phyloP scores from a whole-genome alignment of 2,113 vertebrate genomes.

The Ceyx cyanopectus region DNA sequence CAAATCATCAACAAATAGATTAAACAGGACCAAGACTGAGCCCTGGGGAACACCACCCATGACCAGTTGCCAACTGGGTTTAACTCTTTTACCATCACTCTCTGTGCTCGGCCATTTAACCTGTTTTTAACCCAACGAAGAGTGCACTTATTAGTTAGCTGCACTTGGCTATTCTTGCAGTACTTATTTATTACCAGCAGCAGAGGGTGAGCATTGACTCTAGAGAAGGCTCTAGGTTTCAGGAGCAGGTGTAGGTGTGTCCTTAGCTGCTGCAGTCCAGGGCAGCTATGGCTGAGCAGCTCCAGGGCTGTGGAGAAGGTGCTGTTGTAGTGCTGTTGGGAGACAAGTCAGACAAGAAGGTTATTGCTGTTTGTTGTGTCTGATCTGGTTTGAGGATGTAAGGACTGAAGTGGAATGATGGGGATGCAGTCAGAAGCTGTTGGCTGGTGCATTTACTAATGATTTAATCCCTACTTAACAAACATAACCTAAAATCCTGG shows the following conservation, averaged over 20 bases:
- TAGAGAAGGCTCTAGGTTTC: not conserved
- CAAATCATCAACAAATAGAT: too few species aligned
- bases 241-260: not conserved
- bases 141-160: not conserved
- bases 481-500: not conserved
- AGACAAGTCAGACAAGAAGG: not conserved
- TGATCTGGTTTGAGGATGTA: not conserved
- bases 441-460: not conserved
- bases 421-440: not conserved
- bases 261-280: not conserved
- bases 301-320: not conserved
- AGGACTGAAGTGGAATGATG: not conserved
- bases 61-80: too few species aligned
- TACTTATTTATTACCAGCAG: not conserved
- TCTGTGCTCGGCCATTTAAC: too few species aligned
- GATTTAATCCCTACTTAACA: not conserved
- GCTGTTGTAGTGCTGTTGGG: not conserved
- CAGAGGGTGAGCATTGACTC: not conserved
- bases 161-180: not conserved
- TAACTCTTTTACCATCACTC: too few species aligned
- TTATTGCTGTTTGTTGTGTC: not conserved
- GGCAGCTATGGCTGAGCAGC: not conserved
- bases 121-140: too few species aligned
- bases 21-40: too few species aligned
- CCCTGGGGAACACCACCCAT: too few species aligned